Conservation (phyloP, 2,113 vertebrate genomes). For the Dermatemys mawii region DNA sequence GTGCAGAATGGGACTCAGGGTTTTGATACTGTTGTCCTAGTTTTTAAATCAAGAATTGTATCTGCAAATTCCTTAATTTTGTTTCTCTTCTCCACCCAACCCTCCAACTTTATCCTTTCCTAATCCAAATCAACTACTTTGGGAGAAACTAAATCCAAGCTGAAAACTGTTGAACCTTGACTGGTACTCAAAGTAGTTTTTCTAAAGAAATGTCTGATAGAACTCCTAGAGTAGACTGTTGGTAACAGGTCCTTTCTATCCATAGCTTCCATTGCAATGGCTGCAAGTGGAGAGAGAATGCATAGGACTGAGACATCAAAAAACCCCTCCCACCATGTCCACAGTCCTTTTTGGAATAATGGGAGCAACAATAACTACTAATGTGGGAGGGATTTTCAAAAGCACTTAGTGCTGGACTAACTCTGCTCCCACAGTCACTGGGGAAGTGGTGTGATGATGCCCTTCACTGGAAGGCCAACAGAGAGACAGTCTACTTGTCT, state of each 20-base stretch:
- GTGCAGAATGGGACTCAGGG: neutral
- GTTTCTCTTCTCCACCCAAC: neutral
- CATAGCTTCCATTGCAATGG: neutral
- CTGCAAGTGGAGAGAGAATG: neutral
- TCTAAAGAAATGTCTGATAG: neutral
- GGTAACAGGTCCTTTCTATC: neutral
- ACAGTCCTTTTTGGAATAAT: neutral
- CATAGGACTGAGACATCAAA: neutral
- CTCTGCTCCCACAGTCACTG: neutral
- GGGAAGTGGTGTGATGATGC: neutral
- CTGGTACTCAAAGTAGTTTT: neutral
- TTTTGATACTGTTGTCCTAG: neutral
- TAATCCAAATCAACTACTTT: neutral
- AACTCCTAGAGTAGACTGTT: neutral
- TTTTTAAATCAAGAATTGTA: neutral
- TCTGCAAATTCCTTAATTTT: neutral
- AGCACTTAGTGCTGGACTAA: neutral
- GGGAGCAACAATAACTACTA: neutral
- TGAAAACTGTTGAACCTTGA: no score
- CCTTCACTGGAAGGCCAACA: neutral
- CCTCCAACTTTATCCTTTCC: neutral
- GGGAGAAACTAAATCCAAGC: no score
- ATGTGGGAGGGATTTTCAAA: neutral
- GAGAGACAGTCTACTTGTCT: neutral
- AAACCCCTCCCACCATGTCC: neutral